Conservation (phyloP, 1,140 invertebrate species). For the Bradysia coprophila region DNA sequence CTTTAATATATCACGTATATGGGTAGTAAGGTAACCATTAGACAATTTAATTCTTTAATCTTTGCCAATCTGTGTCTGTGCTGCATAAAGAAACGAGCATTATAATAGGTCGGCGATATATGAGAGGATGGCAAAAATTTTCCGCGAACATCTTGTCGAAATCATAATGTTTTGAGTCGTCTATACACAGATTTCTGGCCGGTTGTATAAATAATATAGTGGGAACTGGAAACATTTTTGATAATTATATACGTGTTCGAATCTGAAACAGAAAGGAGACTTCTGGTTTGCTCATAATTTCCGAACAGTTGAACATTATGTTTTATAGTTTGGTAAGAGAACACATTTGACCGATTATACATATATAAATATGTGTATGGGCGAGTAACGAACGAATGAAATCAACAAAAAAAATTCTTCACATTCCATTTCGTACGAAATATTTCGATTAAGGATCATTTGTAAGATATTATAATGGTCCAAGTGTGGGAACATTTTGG, state of each 20-base stretch:
- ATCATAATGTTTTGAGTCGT: no score
- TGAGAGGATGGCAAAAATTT: not conserved
- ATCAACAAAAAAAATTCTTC: not conserved
- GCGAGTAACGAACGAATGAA: not conserved
- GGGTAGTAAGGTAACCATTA: not conserved
- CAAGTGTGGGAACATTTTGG: not conserved
- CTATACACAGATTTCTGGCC: no score
- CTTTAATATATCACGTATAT: not conserved
- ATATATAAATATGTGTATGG: not conserved
- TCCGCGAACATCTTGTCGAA: not conserved
- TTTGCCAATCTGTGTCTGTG: not conserved
- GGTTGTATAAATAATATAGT: no score
- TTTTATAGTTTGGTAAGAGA: no score
- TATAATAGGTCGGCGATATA: not conserved
- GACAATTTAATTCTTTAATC: not conserved
- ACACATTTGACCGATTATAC: no score
- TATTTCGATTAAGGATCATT: constrained; percentile 2
- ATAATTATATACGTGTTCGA: not conserved
- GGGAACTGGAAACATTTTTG: not conserved
- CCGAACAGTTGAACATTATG: no score
- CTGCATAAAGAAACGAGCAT: not conserved
- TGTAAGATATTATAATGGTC: not conserved
- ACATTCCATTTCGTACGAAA: constrained; percentile 1
- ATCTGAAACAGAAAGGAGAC: not conserved
- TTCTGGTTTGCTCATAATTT: not conserved